A percentile compares a stretch with the other conserved stretches of the same genome.
Conservation (phyloP, 2,888 invertebrate genomes). For the Lysandra bellargus region DNA sequence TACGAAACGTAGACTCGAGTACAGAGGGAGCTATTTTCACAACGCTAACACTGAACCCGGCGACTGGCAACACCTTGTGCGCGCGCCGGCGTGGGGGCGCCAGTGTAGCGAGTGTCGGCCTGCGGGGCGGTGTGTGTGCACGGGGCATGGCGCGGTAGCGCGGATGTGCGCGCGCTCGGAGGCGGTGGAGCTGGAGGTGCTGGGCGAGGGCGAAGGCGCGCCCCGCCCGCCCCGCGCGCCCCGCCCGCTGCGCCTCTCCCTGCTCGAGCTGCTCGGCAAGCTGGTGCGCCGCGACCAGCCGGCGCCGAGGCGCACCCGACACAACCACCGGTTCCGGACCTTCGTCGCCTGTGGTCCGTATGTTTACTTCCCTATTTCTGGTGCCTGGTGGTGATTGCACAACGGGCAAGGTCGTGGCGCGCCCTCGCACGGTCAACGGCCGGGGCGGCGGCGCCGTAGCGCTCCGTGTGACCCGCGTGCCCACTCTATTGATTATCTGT, state of each 20-base stretch:
- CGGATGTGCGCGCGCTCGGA: constrained; percentile 90
- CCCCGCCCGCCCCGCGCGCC: constrained; percentile 84
- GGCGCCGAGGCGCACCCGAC: constrained; percentile 69
- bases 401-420: constrained; percentile 67
- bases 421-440: constrained; percentile 73
- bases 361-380: background rate
- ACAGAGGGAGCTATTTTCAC: constrained; percentile 25
- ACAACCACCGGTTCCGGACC: constrained; percentile 80
- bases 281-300: constrained; percentile 79
- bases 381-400: constrained; percentile 41
- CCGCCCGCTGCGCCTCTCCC: constrained; percentile 85
- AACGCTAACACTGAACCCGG: constrained; percentile 41
- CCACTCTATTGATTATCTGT: constrained; percentile 66
- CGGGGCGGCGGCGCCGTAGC: constrained; percentile 60
- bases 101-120: constrained; percentile 50
- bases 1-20: background rate
- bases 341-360: constrained; percentile 76
- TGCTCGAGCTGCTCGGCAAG: constrained; percentile 83
- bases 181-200: constrained; percentile 88
- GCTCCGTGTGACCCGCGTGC: constrained; percentile 61
- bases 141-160: constrained; percentile 86
- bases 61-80: constrained; percentile 53
- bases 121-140: constrained; percentile 65
- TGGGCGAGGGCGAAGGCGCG: constrained; percentile 88
- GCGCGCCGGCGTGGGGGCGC: constrained; percentile 47